These are phyloP conservation scores for Pandion haliaetus DNA, from an alignment of 2,113 vertebrate species.

Conservation along the genomic window DNA sequence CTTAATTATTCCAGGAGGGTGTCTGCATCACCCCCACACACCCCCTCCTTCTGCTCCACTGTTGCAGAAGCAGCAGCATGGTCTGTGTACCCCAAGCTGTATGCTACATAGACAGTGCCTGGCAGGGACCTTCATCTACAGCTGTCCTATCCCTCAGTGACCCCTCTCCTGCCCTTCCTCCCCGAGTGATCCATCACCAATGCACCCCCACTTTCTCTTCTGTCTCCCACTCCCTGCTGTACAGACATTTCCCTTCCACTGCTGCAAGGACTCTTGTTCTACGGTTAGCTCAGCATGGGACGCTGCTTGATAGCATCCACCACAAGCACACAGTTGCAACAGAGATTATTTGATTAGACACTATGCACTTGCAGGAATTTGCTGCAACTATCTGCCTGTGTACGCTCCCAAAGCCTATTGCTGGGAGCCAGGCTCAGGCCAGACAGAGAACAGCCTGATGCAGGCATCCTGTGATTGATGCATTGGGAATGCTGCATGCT, in stretches of 20 bases:
- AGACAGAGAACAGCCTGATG: background rate
- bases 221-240: background rate
- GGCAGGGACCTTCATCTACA: background rate
- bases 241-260: background rate
- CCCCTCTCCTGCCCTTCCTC: background rate
- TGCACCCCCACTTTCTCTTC: background rate
- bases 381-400: background rate
- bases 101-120: fast-evolving
- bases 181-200: background rate
- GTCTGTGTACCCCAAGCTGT: background rate
- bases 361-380: background rate
- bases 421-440: background rate
- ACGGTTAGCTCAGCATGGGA: fast-evolving
- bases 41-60: background rate
- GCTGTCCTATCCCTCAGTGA: background rate
- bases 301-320: background rate
- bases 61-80: no score
- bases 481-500: background rate
- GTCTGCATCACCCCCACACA: background rate
- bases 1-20: no score
- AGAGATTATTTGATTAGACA: no score
- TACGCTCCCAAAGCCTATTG: fast-evolving
- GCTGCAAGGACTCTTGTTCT: background rate
- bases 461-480: background rate
- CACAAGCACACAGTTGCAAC: no score